A percentile compares a stretch with the other conserved stretches of the same genome.
These are phyloP conservation scores for Brevimyrus niger DNA, from an alignment of 2,113 vertebrate species.

Conservation along the genomic window DNA sequence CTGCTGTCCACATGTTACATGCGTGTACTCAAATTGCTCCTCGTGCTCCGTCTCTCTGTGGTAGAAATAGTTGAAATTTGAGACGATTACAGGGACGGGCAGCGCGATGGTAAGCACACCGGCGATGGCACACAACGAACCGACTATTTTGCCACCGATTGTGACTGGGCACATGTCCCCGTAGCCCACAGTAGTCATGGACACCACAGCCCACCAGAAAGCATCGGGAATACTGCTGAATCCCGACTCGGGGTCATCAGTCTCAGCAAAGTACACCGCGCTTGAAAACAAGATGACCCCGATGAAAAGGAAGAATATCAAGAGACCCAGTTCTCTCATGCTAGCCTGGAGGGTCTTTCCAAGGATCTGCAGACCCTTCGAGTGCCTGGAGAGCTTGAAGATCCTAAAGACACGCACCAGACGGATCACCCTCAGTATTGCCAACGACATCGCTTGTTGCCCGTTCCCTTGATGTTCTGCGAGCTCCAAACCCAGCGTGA, in stretches of 20 bases:
- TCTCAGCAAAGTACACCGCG: slow-evolving; percentile 92
- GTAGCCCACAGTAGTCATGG: slow-evolving; percentile 94
- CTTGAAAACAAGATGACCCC: slow-evolving; percentile 93
- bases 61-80: slow-evolving; percentile 98
- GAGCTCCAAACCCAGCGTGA: slow-evolving; percentile 82
- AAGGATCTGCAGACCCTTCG: slow-evolving; percentile 89
- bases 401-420: slow-evolving; percentile 87
- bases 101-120: slow-evolving; percentile 90
- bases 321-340: slow-evolving; percentile 86
- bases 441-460: slow-evolving; percentile 87
- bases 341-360: slow-evolving; percentile 85
- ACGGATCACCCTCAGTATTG: slow-evolving; percentile 85
- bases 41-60: slow-evolving; percentile 90
- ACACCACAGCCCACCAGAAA: slow-evolving; percentile 96
- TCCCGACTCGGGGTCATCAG: slow-evolving; percentile 75
- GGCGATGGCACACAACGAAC: slow-evolving; percentile 85
- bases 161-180: slow-evolving; percentile 95
- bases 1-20: slow-evolving; percentile 85
- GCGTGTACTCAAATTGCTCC: slow-evolving; percentile 84
- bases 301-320: slow-evolving; percentile 93
- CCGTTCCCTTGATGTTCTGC: slow-evolving; percentile 81
- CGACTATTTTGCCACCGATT: slow-evolving; percentile 91
- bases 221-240: slow-evolving; percentile 91
- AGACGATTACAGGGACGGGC: slow-evolving; percentile 87
- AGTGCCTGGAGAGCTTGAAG: slow-evolving; percentile 91